Conservation (phyloP, 2,888 invertebrate genomes). For the Calameuta pallipes region DNA sequence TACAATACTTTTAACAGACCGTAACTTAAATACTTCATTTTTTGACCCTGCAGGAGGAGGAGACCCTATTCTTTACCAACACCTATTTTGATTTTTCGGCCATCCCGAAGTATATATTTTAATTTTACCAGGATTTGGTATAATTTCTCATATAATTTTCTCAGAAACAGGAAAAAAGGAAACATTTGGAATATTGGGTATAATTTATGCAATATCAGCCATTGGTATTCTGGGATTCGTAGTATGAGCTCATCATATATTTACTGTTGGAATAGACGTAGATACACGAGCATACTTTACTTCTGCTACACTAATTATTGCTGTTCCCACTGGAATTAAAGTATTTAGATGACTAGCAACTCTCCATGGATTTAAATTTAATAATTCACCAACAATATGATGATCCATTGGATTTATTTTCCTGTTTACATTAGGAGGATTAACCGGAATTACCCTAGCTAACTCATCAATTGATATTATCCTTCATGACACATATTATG, state of each 20-base stretch:
- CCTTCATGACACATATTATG: conserved; percentile 86
- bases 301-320: conserved; percentile 17
- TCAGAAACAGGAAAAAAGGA: conserved; percentile 79
- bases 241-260: no score
- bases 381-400: conserved; percentile 71
- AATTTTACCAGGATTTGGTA: conserved; percentile 85
- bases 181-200: conserved; percentile 77
- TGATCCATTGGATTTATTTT: conserved; percentile 83
- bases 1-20: conserved; percentile 82
- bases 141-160: conserved; percentile 81
- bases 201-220: conserved; percentile 83
- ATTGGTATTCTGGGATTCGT: no score
- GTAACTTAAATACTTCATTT: conserved; percentile 77
- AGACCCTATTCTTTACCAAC: conserved; percentile 84
- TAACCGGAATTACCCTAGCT: conserved; percentile 77
- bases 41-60: conserved; percentile 77
- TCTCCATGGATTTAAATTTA: conserved; percentile 72
- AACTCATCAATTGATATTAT: conserved; percentile 83
- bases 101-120: conserved; percentile 90
- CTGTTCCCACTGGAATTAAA: conserved; percentile 78
- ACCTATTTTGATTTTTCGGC: conserved; percentile 90
- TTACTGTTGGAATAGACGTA: conserved; percentile 72
- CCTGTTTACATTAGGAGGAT: conserved; percentile 80
- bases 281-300: conserved; percentile 20
- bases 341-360: conserved; percentile 80